phyloP scores from a whole-genome alignment of 2,113 vertebrate species.

The Tenrec ecaudatus region DNA sequence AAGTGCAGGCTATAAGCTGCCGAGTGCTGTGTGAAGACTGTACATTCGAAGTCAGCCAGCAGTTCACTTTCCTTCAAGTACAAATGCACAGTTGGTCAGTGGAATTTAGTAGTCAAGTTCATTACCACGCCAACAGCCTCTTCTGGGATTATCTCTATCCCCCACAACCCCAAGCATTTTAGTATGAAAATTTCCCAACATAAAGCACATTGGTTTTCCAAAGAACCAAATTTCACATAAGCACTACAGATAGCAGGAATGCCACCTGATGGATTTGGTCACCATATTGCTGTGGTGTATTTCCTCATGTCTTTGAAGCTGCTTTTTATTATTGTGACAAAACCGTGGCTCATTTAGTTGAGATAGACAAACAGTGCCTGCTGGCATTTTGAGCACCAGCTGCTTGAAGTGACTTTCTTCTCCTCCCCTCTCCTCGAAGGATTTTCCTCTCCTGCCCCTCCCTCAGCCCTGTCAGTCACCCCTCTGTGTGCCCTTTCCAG shows the following conservation, averaged over 20 bases:
- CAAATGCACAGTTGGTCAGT: background rate
- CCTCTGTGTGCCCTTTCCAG: background rate
- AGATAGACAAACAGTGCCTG: background rate
- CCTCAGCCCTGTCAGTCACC: background rate
- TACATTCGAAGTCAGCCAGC: background rate
- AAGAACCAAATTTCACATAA: background rate
- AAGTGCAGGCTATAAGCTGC: background rate
- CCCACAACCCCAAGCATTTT: background rate
- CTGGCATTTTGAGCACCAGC: background rate
- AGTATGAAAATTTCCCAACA: constrained; percentile 6
- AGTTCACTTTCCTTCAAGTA: constrained; percentile 3
- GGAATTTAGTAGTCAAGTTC: background rate
- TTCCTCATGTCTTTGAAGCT: background rate
- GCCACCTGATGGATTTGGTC: background rate
- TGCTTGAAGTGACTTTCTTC: background rate
- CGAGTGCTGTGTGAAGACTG: background rate
- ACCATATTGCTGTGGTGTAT: background rate
- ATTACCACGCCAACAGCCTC: background rate
- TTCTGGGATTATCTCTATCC: background rate
- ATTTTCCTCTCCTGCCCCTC: background rate
- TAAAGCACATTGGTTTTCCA: background rate
- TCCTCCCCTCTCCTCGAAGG: background rate
- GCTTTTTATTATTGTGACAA: constrained; percentile 36
- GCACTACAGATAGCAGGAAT: background rate
- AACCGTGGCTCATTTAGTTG: background rate